Evolutionary conservation across 2,113 vertebrate genomes (phyloP), one percentile per base, ranked within the genome.

Genomic region (Diadophis punctatus): DNA sequence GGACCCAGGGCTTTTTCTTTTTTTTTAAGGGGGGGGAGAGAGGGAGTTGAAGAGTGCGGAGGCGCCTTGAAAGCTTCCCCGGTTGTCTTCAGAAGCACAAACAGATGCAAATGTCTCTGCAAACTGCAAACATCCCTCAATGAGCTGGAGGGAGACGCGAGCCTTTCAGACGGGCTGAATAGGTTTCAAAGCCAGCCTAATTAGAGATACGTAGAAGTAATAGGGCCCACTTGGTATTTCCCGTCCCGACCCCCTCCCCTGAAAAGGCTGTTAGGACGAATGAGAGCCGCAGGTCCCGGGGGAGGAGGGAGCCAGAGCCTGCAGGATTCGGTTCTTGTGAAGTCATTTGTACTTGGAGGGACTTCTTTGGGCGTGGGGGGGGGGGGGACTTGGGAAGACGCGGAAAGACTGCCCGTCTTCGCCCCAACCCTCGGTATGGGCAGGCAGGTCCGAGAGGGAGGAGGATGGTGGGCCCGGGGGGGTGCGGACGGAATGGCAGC

Each of bases 91-190:
- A 96, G 96, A 93, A 98, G 97, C 97, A 98, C 98, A 99, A 99
- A 99, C 98, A 99, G 98, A 99, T 99, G 98, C 98, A 98, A 99
- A 99, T 99, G 97, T 96, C 96, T 98, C 95, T 92, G 97, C 98
- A 98, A 99, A 98, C 97, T 92, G 97, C 98, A 98, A 99, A 98
- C 98, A 98, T 97, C 97, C 95, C 97, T 98, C 97, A 98, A 98
- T 98, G 97, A 97, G 97, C 97, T 97, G 95, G 95, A 97, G 98
- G 97, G 97, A 97, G 97, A 98, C 97, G 95, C 95, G 96, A 92
- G 94, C 98, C 96, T 97, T 98, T 98, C 96, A 95, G 95, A 95
- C 80, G 3, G 94, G 52, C 95, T 99, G 98, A 99, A 99, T 98
- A 97, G 98, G 96, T 97, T 98, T 98, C 98, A 98, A 98, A 98